These are phyloP conservation scores for Agrilus planipennis DNA, from an alignment of 1,140 invertebrate species.

Conservation along the genomic window DNA sequence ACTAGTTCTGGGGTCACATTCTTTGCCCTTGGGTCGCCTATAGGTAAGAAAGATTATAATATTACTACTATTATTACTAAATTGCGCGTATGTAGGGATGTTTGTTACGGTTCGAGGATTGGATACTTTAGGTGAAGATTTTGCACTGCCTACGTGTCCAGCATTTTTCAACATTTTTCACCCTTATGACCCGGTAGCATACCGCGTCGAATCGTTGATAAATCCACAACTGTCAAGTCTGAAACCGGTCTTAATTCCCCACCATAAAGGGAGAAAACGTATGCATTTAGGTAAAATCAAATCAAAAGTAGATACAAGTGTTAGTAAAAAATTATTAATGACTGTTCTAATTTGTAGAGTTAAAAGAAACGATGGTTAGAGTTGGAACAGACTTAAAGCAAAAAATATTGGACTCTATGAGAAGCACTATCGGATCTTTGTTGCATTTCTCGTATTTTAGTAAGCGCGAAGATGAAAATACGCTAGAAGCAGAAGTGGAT, in stretches of 20 bases:
- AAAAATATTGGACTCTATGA: constrained; percentile 71
- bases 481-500: constrained; percentile 40
- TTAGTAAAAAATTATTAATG: no score
- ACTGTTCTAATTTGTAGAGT: constrained; percentile 48
- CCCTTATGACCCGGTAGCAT: constrained; percentile 92
- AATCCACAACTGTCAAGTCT: constrained; percentile 59
- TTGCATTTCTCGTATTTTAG: constrained; percentile 49
- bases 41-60: no score
- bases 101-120: constrained; percentile 92
- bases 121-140: constrained; percentile 71
- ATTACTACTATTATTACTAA: no score
- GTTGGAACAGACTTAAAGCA: constrained; percentile 87
- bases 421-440: constrained; percentile 76
- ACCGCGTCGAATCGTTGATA: constrained; percentile 84
- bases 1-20: constrained; percentile 71
- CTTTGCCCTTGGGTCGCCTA: no score
- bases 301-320: constrained; percentile 1
- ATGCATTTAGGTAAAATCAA: constrained; percentile 81
- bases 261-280: constrained; percentile 93
- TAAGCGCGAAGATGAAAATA: constrained; percentile 27
- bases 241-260: constrained; percentile 80
- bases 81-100: no score
- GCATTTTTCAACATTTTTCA: constrained; percentile 96
- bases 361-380: constrained; percentile 84
- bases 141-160: constrained; percentile 78